Evolutionary conservation across 2,888 invertebrate genomes (phyloP), one percentile per base, ranked within the genome.

Genomic region (Andrena chrysosceles): DNA sequence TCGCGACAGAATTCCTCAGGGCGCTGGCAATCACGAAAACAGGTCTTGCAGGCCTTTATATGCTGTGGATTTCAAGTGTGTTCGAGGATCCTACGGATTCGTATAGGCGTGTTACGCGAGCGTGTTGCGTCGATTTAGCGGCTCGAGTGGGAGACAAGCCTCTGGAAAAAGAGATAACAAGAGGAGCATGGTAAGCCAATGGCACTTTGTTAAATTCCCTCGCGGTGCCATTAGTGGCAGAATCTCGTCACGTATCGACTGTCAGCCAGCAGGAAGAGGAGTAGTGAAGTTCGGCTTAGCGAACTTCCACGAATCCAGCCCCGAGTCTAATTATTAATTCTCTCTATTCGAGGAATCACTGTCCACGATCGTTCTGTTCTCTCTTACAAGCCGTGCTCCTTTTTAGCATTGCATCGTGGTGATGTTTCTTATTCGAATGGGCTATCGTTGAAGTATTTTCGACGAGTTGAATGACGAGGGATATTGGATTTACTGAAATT

Each of bases 41-140:
- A 89, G 89, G 89, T 90, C 88, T 86, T 85, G 79, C 84, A 79
- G 31, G 83, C 82, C 77, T 89, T 90, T 87, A 87, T 85, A 82
- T 72, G 71, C 79, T 66, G 69, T 74, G 76, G 77, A 83, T 69
- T 70, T 78, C 62, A 54, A 52, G 29, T 71, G 84, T 82, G 78
- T 81, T 60, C 62, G 80, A 73, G 70, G 75, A 60, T 69, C 60
- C 70, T 62, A 31, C 79, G 67, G 83, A 80, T 83, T 54, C 33
- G 54, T 74, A 42, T 35, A 48, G 31, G 60, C 64, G 49, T 26
- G 13, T 67, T 8, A 52, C 68, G 23, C 35, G 23, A 42, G 33
- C 16, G 70, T 73, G 63, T 49, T 13, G 81, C 56, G 56, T 66
- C 56, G 70, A 75, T 71, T 67, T 48, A 52, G 62, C 66, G 29